Evolutionary conservation across 2,888 invertebrate species (phyloP), one percentile per base, ranked within the genome.

Genomic region (Palloptera scutellata): DNA sequence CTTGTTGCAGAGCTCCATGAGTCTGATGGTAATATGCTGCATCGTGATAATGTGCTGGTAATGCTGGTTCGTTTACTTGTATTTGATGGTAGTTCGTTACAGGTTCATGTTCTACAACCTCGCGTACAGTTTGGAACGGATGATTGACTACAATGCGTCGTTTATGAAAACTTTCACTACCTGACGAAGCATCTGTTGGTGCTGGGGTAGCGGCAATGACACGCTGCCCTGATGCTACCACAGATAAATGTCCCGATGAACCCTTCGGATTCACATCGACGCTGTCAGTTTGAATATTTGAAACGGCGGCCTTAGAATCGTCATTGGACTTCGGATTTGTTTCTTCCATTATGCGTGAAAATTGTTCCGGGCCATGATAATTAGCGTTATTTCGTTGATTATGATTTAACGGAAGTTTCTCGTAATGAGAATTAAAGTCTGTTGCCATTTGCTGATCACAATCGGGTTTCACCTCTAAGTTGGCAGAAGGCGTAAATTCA

Each of bases 61-160:
- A 75, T 6, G 88, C 87, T 10, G 88, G 88, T 61, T 87, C 86
- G 65, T 88, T 87, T n/a, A 88, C 86, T 60, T 88, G 86, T 12
- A 88, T 85, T 70, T 87, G 85, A 72, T 88, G 87, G 72, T 87
- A 83, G 75, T 88, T 88, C 52, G 88, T 88, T 53, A 87, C 87
- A 43, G 89, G 89, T 77, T 89, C 88, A 57, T 88, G 86, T 55
- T 89, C 87, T 70, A 88, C 87, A 40, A 88, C 85, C 77, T 88
- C 88, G 75, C 89, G 88, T 17, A 89, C 84, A 1, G 89, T 89
- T 79, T 89, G 88, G 71, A 89, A 87, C 15, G 89, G 89, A 68
- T 88, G 86, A 73, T 87, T 88, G 53, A 89, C 87, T n/a, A 89
- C 89, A 70, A 89, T 87, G 70, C 89, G 86, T 45, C 89, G 85